Conservation (phyloP, 2,113 vertebrate genomes). For the Silurus asotus region DNA sequence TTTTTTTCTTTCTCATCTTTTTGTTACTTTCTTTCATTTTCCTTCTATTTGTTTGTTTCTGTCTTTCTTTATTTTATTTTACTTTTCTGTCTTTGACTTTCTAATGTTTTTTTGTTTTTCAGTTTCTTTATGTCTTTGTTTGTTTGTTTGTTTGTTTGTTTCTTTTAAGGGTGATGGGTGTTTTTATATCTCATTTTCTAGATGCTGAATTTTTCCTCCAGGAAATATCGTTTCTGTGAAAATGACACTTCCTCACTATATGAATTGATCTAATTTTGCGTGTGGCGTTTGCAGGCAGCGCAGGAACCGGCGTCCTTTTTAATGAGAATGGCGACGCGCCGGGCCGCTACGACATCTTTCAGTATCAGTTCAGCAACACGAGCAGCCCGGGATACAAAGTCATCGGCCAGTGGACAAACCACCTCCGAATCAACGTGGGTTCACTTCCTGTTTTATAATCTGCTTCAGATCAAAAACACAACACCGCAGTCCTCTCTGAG, state of each 20-base stretch:
- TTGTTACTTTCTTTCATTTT: too few relatives aligned
- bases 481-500: not conserved
- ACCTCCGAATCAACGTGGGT: slow-evolving; percentile 79
- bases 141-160: too few relatives aligned
- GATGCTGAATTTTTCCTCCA: too few relatives aligned
- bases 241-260: not conserved
- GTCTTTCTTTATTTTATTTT: too few relatives aligned
- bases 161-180: too few relatives aligned
- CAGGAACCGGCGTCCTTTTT: slow-evolving; percentile 86
- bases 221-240: not conserved
- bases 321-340: slow-evolving; percentile 90
- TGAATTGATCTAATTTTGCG: not conserved
- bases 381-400: slow-evolving; percentile 77
- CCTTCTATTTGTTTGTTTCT: too few relatives aligned
- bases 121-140: too few relatives aligned
- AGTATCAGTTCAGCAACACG: slow-evolving; percentile 86
- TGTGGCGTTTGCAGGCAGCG: slow-evolving; percentile 75
- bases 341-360: slow-evolving; percentile 91
- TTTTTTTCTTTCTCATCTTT: too few relatives aligned
- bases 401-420: slow-evolving; percentile 88
- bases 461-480: not conserved
- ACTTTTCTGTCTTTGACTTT: too few relatives aligned
- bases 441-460: not conserved
- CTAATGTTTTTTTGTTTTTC: too few relatives aligned
- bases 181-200: too few relatives aligned